These are phyloP conservation scores for Epicauta chinensis DNA, from an alignment of 1,140 invertebrate species.

Conservation along the genomic window DNA sequence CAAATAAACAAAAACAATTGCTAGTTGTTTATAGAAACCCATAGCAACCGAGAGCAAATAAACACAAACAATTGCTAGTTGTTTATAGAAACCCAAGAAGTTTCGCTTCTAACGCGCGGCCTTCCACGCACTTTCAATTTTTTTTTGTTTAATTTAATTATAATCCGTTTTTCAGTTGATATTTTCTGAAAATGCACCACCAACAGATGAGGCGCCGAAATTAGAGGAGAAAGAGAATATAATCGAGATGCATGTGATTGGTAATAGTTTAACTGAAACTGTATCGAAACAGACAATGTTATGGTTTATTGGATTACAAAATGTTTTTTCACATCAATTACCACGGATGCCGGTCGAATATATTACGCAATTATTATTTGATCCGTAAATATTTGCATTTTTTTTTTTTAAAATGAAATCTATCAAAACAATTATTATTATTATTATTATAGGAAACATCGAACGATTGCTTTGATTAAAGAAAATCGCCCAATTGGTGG, in stretches of 20 bases:
- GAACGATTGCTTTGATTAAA: constrained; percentile 87
- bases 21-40: no score
- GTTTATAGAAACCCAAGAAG: no score
- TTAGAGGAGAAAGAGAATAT: constrained; percentile 81
- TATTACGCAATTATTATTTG: constrained; percentile 94
- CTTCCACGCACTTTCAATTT: no score
- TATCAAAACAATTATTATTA: neutral
- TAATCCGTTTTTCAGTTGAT: no score
- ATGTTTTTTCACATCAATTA: constrained; percentile 92
- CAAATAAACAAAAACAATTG: no score
- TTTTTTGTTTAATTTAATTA: no score
- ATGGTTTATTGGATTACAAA: constrained; percentile 88
- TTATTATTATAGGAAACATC: constrained; percentile 73
- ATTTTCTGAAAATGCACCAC: constrained; percentile 75
- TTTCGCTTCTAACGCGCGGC: no score
- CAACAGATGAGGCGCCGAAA: constrained; percentile 83
- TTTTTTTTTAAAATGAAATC: neutral
- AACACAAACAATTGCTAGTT: no score
- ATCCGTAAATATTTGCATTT: constrained; percentile 80
- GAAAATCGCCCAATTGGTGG: constrained; percentile 92
- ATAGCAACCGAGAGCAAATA: no score
- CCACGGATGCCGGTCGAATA: constrained; percentile 98
- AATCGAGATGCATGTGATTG: constrained; percentile 91
- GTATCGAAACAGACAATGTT: constrained; percentile 87
- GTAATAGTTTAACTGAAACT: constrained; percentile 81